Evolutionary conservation across 2,888 invertebrate genomes (phyloP), one percentile per base, ranked within the genome.

Genomic region (Chrysotoxum bicinctum): DNA sequence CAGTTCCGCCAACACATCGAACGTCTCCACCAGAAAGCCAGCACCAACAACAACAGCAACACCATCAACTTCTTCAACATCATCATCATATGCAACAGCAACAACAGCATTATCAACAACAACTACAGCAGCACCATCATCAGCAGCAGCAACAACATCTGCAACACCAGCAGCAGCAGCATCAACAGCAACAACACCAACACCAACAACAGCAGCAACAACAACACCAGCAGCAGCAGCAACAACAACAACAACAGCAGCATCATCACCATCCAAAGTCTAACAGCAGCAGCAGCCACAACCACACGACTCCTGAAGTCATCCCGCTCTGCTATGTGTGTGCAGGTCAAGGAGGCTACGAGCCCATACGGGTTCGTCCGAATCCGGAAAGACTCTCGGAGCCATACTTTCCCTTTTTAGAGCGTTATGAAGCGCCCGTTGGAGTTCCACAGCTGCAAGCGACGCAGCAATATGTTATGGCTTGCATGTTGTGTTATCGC

Each of bases 351-450:
- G 95, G 95, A 87, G 94, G 94, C 86, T 93, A 93, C 43, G 94
- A 95, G 84, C 93, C 94, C 89, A 89, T 96, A 64, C 93, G 94
- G 87, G 94, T 95, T 58, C 95, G 95, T 90, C 94, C 95, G 82
- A 94, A 94, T 89, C 93, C 94, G 73, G 95, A 94, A 88, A 94
- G 95, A 87, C 93, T 95, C 81, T 93, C 94, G 74, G 96, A 97
- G 91, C 95, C 98, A 10, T 97, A 96, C 92, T 98, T 98, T 92
- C 97, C 98, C 62, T 98, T 98, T 93, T 93, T 98, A 90, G 97
- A 97, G 89, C 95, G 96, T 19, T 98, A 98, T 92, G 96, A 97
- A 87, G 95, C 97, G 14, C 98, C 98, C 0, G 93, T 93, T 75
- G 96, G 96, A 90, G 93, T 94, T 54, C 92, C 88, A 89, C 92